Evolutionary conservation across 2,113 vertebrate genomes (phyloP), one percentile per base, ranked within the genome.

Genomic region (Trematocara zebra): DNA sequence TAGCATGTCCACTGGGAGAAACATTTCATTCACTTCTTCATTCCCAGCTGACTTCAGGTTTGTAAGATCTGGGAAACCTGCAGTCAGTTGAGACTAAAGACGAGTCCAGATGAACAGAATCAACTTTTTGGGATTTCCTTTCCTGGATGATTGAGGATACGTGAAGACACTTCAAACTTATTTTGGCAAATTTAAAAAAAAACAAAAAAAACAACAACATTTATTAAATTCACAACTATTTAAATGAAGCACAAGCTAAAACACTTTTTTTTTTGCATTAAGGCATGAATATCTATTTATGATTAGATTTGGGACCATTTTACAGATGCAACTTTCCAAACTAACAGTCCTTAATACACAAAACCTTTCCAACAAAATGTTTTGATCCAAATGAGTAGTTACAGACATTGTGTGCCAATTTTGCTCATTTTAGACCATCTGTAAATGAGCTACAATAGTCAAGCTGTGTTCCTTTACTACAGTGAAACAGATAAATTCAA

Each of bases 381-480:
- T 61, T 35, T 61, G 17, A 61, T 61, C 31, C 31, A n/a, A 35
- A 61, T 61, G 57, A 64, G 17, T 4, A 61, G 31, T 61, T 35
- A 54, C 4, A 49, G 44, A 72, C 11, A 44, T 23, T 8, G 18
- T 44, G 20, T 10, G 20, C 20, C 0, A 8, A 44, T 42, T 72
- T 17, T 23, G 7, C 11, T 44, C 0, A 26, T 42, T 72, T 72
- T 72, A 44, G 0, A 23, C 12, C 67, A 72, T 44, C 5, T 47
- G 40, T 20, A 59, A 67, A 61, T 61, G 0, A 69, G 0, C 61
- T 42, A 69, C 61, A 69, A 40, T 69, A 0, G 3, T 37, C 35
- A 3, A 40, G 35, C 0, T 0, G 37, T 17, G 40, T 28, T 47
- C 40, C 37, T 72, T 47, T 10, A 72, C 20, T 72, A 44, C 40